These are phyloP conservation scores for Andrena praecox DNA, from an alignment of 2,888 invertebrate species.

Conservation along the genomic window DNA sequence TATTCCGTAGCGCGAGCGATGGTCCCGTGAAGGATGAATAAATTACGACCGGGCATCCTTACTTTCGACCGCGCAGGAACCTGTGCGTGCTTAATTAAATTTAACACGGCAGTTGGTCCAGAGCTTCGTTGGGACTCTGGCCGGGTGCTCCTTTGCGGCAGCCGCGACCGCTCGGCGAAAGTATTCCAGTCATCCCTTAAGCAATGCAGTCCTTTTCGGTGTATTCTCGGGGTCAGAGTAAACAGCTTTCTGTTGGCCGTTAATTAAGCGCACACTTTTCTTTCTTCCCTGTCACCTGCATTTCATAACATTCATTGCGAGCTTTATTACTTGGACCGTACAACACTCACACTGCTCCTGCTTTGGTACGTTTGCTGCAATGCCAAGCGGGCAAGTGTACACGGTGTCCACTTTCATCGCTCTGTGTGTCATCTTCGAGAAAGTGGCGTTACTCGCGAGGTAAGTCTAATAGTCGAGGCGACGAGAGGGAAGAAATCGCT, in stretches of 20 bases:
- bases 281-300: too few species aligned
- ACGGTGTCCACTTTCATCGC: not conserved
- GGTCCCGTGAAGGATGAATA: constrained; percentile 50
- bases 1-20: constrained; percentile 11
- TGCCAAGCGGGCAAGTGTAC: not conserved
- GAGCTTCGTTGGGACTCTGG: constrained; percentile 21
- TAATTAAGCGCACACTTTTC: not conserved
- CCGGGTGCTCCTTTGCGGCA: constrained; percentile 1
- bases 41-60: constrained; percentile 51
- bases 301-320: too few species aligned
- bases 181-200: constrained; percentile 22
- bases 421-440: not conserved
- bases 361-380: too few species aligned
- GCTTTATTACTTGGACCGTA: too few species aligned
- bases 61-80: constrained; percentile 19
- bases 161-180: constrained; percentile 11
- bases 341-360: too few species aligned
- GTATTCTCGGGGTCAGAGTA: not conserved
- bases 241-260: constrained; percentile 3
- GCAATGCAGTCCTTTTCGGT: not conserved
- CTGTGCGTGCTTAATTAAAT: constrained; percentile 60
- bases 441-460: not conserved
- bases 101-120: constrained; percentile 46
- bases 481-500: not conserved
- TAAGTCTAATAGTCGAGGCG: not conserved